Base-by-base conservation (phyloP, 1,140 invertebrate species). In the Rhagoletis zephyria region DNA sequence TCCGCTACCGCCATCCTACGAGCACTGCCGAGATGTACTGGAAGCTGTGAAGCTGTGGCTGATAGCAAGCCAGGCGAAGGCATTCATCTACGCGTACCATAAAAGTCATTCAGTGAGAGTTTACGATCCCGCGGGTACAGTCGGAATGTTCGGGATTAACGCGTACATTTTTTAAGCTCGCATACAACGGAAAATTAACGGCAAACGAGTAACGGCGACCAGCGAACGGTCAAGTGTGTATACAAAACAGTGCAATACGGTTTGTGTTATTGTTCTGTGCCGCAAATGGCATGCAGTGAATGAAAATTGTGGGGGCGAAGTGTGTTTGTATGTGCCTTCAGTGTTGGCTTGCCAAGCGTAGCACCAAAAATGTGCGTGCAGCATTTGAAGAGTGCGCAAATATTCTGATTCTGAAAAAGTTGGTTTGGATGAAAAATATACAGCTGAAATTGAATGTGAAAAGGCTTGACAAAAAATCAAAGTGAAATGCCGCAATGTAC, bases 101-200 rank as follows among this genome's bases (percentile, higher is more conserved):
- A 92, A 92, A 92, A 91, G 89, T 92, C 70, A 89, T 88, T 92
- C 89, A 92, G 91, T 92, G 91, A 92, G 91, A 92, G 91, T 92
- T 92, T 92, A 90, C 91, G 91, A 92, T 92, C 91, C 91, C 91
- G 91, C 91, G 91, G 91, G 91, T 92, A 92, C 91, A 91, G 91
- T 92, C 91, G 91, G 90, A 91, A 90, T 89, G 90, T 90, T 91
- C 91, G 91, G 91, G 91, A 90, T 90, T 91, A 89, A 87, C 64
- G 88, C 63, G 87, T 81, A 81, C 9, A 42, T 45, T 51, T 74
- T 16, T 12, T 16, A 3, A 42, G 30, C 85, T 63, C 85, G 85
- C 56, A 56, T 56, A 56, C 51, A 81, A 56, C 60, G 59, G 56
- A 42, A 61, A 48, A 30, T 86, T 86, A 45, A 65, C 85, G 59